Conservation (phyloP, 2,797 vertebrate genomes). For the Siniperca obscura region DNA sequence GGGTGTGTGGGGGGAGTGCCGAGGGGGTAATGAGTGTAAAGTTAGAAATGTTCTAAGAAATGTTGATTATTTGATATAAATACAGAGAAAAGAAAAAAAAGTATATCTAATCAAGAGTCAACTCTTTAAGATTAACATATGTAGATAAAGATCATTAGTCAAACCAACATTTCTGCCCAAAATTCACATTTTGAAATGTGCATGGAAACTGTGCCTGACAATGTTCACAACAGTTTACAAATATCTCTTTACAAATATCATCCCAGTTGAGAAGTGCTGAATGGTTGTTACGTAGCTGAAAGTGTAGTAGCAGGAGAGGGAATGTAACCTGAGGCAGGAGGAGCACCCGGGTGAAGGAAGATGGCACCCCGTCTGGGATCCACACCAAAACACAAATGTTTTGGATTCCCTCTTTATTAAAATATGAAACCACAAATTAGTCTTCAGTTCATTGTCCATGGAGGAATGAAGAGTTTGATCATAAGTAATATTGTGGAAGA, state of each 20-base stretch:
- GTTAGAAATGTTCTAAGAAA: neutral
- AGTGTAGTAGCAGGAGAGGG: neutral
- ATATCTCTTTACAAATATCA: neutral
- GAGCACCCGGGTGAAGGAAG: neutral
- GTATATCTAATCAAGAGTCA: neutral
- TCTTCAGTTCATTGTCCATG: neutral
- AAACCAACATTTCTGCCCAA: neutral
- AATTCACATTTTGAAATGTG: neutral
- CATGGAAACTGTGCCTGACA: neutral
- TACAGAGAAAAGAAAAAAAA: neutral
- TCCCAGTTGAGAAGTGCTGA: neutral
- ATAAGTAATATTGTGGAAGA: neutral
- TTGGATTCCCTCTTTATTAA: neutral
- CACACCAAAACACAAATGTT: neutral
- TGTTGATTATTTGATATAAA: neutral
- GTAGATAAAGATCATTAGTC: neutral
- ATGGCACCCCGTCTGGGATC: neutral
- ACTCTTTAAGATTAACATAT: neutral
- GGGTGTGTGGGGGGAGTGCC: no score
- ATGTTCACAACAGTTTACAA: neutral
- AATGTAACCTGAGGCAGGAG: neutral
- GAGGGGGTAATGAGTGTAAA: no score
- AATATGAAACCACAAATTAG: neutral
- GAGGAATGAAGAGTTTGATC: conserved; percentile 18
- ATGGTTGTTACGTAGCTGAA: neutral